These are phyloP conservation scores for Saxicola maurus DNA, from an alignment of 2,797 vertebrate genomes.

Conservation along the genomic window DNA sequence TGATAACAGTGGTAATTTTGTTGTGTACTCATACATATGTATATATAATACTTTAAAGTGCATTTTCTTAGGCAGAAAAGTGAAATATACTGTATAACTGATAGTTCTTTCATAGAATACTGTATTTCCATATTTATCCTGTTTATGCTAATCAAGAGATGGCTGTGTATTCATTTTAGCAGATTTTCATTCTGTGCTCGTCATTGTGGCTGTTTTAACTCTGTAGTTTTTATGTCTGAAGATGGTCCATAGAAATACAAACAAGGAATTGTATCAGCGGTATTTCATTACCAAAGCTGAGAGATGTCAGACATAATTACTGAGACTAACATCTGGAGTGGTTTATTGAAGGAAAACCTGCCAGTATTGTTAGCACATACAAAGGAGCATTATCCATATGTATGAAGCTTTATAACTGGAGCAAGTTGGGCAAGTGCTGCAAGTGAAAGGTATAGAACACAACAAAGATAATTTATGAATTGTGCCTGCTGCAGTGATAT, in stretches of 20 bases:
- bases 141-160: not conserved
- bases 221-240: conserved; percentile 49
- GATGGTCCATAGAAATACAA: conserved; percentile 65
- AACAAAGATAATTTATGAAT: not conserved
- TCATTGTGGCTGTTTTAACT: not conserved
- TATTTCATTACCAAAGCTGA: conserved; percentile 74
- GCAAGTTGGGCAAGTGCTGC: conserved; percentile 20
- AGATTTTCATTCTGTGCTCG: not conserved
- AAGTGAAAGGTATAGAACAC: conserved; percentile 31
- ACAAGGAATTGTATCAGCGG: conserved; percentile 58
- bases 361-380: conserved; percentile 65
- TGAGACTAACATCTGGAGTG: conserved; percentile 70
- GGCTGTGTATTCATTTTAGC: conserved; percentile 29
- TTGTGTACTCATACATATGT: not conserved
- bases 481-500: not conserved
- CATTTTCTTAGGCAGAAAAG: not conserved
- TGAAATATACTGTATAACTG: not conserved
- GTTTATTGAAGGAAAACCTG: conserved; percentile 71
- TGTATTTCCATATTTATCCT: conserved; percentile 33
- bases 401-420: conserved; percentile 44
- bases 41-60: not conserved
- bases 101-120: not conserved
- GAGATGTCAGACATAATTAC: conserved; percentile 71
- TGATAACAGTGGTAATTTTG: not conserved
- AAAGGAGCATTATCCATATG: conserved; percentile 64